Evolutionary conservation across 2,888 invertebrate genomes (phyloP).

Genomic region (Strigamia maritima): DNA sequence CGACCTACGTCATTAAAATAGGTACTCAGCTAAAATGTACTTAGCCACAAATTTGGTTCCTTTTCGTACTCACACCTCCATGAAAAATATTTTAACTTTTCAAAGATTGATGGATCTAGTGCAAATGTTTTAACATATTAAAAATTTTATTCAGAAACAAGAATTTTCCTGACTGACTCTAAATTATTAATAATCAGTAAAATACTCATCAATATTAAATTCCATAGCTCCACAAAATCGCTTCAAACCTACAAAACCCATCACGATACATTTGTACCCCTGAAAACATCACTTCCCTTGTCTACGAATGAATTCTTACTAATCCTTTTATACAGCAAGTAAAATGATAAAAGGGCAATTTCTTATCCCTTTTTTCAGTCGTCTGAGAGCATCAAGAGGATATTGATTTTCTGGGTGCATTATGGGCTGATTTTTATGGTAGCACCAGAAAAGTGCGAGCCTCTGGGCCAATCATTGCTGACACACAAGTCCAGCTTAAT

Average conservation of each 20-base stretch:
- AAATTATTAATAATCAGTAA: no score
- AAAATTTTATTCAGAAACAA: no score
- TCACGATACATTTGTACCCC: background rate
- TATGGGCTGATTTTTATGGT: conserved; percentile 20
- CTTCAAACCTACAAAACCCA: background rate
- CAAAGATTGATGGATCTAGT: no score
- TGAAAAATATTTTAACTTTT: no score
- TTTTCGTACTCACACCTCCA: no score
- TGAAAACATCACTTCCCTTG: background rate
- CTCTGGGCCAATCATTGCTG: conserved; percentile 25
- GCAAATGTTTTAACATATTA: no score
- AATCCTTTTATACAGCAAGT: background rate
- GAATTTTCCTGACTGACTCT: no score
- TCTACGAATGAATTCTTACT: background rate
- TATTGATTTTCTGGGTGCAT: conserved; percentile 20
- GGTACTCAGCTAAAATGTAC: no score
- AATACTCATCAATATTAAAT: background rate
- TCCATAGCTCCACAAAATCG: background rate
- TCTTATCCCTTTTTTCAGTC: conserved; percentile 25
- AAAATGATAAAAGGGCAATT: conserved; percentile 3
- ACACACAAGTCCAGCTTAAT: conserved; percentile 27
- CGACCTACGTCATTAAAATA: no score
- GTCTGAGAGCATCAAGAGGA: background rate
- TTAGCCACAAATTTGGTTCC: no score
- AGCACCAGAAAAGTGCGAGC: background rate